Base-by-base conservation (phyloP, 2,888 invertebrate species). In the Mesorhabditis belari region DNA sequence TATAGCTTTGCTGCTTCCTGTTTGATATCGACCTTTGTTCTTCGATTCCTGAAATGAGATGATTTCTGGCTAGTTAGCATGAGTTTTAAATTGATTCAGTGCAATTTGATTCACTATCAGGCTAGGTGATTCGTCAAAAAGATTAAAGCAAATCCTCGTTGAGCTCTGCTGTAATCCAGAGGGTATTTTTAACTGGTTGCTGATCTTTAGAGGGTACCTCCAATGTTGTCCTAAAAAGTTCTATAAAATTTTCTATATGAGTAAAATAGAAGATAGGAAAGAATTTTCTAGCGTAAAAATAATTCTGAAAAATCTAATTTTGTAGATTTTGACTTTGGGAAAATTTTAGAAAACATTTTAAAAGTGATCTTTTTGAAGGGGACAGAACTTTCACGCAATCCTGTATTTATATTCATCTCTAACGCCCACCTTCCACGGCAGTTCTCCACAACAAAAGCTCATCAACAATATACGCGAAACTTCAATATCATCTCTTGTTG, bases 401-500 rank as follows among this genome's bases (percentile, higher is more conserved):
- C n/a, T n/a, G n/a, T 19, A 50, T 50, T 25, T 17, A 9, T 2
- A 23, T 26, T 17, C 26, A 6, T 19, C 19, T 19, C 17, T 19
- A 12, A 12, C 24, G 23, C 57, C 6, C 12, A 63, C 66, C 64
- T 72, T 68, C 76, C 76, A 75, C 3, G 76, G 76, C 21, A 75
- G 55, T 9, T 69, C 63, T 19, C 75, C 75, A 27, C 17, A 71
- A 44, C 3, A 77, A 58, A 35, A 63, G 58, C 53, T 76, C 71
- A 26, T 76, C 60, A 9, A 76, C 61, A 3, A 76, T 72, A 60
- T 76, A 76, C 49, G 65, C 71, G 24, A 76, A 28, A 28, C 70
- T 70, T n/a, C n/a, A n/a, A n/a, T n/a, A n/a, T n/a, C n/a, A n/a
- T n/a, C n/a, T n/a, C n/a, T n/a, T n/a, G 53, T 4, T 73, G 58